Evolutionary conservation across 1,140 invertebrate genomes (phyloP), one percentile per base, ranked within the genome.

Genomic region (Cataglyphis hispanica): DNA sequence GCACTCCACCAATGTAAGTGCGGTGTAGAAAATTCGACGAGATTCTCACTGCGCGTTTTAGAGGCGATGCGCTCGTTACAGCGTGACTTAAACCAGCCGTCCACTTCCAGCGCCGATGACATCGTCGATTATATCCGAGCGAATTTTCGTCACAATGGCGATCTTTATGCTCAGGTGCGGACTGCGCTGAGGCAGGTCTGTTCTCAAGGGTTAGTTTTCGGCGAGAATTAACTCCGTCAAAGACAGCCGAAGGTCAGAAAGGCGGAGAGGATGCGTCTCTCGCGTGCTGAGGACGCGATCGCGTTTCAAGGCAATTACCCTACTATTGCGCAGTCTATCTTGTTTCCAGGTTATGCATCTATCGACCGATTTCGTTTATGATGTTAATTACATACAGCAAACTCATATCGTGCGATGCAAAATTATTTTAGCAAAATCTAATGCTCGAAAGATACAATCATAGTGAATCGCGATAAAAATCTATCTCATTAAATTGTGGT

Each of bases 161-260:
- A 93, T 31, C 76, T 93, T 88, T 89, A 91, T 5, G 86, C 92
- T 34, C 92, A 93, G 72, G 91, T 93, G 70, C 91, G 87, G 72
- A 93, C 91, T 22, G 78, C 76, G 16, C 76, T 93, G 64, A 90
- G 86, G 85, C 87, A 87, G 83, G 67, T 87, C 67, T 89, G 88
- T 78, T 84, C 80, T 60, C 91, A 93, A 88, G 92, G 92, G 92
- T 93, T 84, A 90, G 90, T 91, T 85, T 69, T 50, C 85, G 67
- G 69, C 66, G 83, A 78, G 46, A 66, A 11, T 22, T 58, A 56
- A 58, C 27, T 37, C 43, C 11, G 7, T 50, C 43, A 70, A 46
- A 63, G 53, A 16, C 43, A 16, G 34, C 58, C 53, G 56, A 58
- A 77, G 46, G 37, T 66, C 56, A 58, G 74, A 46, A 13, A 58